These are phyloP conservation scores for Eupristina koningsbergeri DNA, from an alignment of 1,140 invertebrate genomes.

Conservation along the genomic window DNA sequence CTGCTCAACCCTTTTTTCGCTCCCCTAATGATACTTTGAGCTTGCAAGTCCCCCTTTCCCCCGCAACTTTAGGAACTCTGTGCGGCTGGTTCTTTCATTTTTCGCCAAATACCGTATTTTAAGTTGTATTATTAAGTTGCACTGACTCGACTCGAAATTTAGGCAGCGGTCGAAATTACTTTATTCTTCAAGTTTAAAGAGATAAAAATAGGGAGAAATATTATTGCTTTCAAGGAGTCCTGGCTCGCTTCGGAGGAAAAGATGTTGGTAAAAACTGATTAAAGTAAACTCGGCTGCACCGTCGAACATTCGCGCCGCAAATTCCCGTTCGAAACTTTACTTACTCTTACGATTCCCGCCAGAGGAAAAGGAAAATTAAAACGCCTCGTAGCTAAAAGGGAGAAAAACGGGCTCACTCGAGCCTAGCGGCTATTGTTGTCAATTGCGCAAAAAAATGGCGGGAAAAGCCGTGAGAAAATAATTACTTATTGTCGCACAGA, in stretches of 20 bases:
- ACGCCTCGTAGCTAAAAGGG: not conserved
- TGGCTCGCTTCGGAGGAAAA: not conserved
- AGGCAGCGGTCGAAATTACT: not conserved
- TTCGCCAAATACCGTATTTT: not conserved
- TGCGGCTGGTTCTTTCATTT: not conserved
- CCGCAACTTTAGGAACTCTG: no score
- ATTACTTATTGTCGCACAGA: no score
- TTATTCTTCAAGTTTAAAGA: not conserved
- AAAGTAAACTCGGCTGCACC: not conserved
- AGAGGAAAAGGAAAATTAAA: not conserved
- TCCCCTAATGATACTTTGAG: no score
- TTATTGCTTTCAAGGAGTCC: constrained; percentile 20
- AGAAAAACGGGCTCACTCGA: not conserved
- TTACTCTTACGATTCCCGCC: not conserved
- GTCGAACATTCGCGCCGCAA: not conserved
- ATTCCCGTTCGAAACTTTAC: not conserved
- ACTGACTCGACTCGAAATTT: not conserved
- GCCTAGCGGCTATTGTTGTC: not conserved
- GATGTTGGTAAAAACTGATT: constrained; percentile 6
- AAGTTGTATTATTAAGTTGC: not conserved
- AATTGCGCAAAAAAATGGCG: not conserved
- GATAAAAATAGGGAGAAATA: not conserved
- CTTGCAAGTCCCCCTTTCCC: not conserved
- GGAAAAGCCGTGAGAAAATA: no score
- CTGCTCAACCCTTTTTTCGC: not conserved